Base-by-base conservation (phyloP, 2,113 vertebrate species). In the Promerops cafer region DNA sequence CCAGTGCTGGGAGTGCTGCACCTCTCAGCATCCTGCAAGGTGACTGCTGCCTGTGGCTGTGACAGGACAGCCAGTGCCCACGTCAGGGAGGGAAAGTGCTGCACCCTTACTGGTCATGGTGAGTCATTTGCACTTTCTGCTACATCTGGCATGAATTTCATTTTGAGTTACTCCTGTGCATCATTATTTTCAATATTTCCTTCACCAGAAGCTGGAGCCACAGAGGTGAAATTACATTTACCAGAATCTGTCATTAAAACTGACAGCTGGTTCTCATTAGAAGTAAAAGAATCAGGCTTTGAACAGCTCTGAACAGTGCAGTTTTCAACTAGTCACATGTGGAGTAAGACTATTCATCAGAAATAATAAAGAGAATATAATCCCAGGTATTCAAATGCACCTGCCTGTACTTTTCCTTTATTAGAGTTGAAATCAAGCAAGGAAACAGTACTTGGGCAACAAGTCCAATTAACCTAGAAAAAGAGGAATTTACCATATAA, bases 111-210 rank as follows among this genome's bases (percentile, higher is more conserved):
- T 84, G 66, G 30, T 44, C 53, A 11, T 1, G 13, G 70, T 96
- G 94, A 96, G 54, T 94, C 90, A 97, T 65, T 65, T 90, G 63
- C 39, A 89, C 85, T 90, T 80, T 89, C 75, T 94, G 84, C 82
- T 77, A 66, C 66, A 77, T 88, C 71, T 96, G 93, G 85, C 70
- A 47, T 47, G 63, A 90, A 72, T 89, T 82, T 89, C 60, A 64
- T 85, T 76, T 85, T 44, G 92, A 83, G 66, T 93, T 96, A 83
- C 84, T 79, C 45, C 50, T 63, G 39, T 57, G 44, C 63, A 83
- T 54, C 16, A 6, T 71, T 92, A 57, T 87, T 95, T 91, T 96
- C 91, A 87, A 10, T 87, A 61, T 59, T 82, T 91, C 50, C 82
- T 91, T 90, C 87, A 70, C 39, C 47, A 84, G 76, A 93, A 87